These are phyloP conservation scores for Henricia sp. DNA, from an alignment of 53 echinoderm and acorn worm genomes.

Conservation along the genomic window DNA sequence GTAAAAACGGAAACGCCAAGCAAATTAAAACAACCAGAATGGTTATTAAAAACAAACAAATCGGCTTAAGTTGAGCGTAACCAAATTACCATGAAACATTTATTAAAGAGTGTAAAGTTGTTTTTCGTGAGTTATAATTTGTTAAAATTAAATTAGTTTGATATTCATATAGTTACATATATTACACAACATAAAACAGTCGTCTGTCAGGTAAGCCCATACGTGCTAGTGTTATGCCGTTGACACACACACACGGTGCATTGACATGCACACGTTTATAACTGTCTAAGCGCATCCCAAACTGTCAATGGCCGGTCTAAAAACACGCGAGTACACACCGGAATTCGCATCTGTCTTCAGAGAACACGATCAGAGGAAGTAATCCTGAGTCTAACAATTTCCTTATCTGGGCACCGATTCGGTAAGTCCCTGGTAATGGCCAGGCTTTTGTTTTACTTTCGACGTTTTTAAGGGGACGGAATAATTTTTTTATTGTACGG, in stretches of 20 bases:
- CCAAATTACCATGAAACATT: too few species aligned
- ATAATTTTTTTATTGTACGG: neutral
- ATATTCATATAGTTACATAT: neutral
- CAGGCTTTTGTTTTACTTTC: neutral
- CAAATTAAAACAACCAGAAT: too few species aligned
- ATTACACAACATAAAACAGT: conserved; percentile 29
- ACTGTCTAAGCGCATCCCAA: neutral
- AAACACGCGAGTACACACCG: conserved; percentile 6
- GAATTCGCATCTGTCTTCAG: conserved; percentile 20
- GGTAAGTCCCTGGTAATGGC: conserved; percentile 21
- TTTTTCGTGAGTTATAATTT: too few species aligned
- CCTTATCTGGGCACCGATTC: conserved; percentile 5
- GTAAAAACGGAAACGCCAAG: too few species aligned
- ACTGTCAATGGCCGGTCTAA: conserved; percentile 19
- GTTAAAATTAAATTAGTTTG: neutral
- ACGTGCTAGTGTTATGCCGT: conserved; percentile 8
- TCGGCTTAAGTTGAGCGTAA: too few species aligned
- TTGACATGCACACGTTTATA: neutral
- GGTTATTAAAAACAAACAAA: too few species aligned
- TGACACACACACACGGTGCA: conserved; percentile 1
- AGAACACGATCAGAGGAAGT: conserved; percentile 41
- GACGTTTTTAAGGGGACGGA: conserved; percentile 3
- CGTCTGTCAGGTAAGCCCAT: conserved; percentile 14
- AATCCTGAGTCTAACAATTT: conserved; percentile 30
- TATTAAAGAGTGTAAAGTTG: too few species aligned